Percentiles rank a stretch among this genome's conserved stretches.
These are phyloP conservation scores for Engraulis encrasicolus DNA, from an alignment of 2,113 vertebrate species.

Conservation along the genomic window DNA sequence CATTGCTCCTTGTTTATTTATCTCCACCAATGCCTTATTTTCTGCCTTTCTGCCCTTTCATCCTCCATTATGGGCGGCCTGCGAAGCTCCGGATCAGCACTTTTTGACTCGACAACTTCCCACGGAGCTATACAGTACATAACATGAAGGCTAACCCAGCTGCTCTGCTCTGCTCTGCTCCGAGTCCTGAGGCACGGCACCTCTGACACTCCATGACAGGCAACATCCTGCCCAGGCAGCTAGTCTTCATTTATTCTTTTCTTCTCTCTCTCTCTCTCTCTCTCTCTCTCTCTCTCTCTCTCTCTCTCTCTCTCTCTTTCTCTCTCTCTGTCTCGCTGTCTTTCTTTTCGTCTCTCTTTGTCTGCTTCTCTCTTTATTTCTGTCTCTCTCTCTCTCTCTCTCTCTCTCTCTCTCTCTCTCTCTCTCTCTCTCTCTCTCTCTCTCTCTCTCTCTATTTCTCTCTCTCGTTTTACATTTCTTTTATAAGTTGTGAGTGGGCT, in stretches of 20 bases:
- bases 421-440: too few relatives aligned
- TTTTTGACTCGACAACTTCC: neutral
- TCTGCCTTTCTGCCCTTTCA: slow-evolving; percentile 16
- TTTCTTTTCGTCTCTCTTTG: too few relatives aligned
- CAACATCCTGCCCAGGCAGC: neutral
- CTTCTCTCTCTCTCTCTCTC: too few relatives aligned
- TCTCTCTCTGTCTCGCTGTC: too few relatives aligned
- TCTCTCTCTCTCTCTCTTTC: too few relatives aligned
- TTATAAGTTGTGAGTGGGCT: neutral
- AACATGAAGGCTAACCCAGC: neutral
- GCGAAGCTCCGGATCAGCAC: slow-evolving; percentile 35
- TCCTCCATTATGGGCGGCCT: slow-evolving; percentile 35
- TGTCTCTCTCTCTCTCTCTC: too few relatives aligned
- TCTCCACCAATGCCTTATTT: slow-evolving; percentile 20
- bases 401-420: too few relatives aligned
- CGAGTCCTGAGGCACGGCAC: neutral
- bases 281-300: too few relatives aligned
- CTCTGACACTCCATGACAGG: neutral
- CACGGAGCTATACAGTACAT: neutral
- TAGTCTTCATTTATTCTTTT: neutral
- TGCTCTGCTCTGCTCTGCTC: too few relatives aligned
- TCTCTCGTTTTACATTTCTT: too few relatives aligned
- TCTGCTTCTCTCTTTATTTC: too few relatives aligned
- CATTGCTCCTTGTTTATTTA: slow-evolving; percentile 8
- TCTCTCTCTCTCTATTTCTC: too few relatives aligned